Percentiles rank a stretch among this genome's conserved stretches.
phyloP scores from a whole-genome alignment of 2,888 invertebrate species.

The Poecilobothrus nobilitatus region DNA sequence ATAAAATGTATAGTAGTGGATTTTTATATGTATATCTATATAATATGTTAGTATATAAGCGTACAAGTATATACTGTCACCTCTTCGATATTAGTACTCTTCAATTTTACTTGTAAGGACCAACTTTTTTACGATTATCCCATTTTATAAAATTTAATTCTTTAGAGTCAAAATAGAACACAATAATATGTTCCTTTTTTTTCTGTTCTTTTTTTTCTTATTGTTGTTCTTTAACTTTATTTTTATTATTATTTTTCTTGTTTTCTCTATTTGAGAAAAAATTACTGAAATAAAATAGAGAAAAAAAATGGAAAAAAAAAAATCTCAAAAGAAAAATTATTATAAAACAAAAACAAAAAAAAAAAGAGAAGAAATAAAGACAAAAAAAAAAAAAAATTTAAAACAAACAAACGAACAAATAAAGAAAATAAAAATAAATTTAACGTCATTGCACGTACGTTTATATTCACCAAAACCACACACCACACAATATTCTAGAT shows the following conservation, averaged over 20 bases:
- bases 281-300: no score
- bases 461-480: neutral
- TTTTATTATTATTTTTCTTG: neutral
- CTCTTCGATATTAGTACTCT: no score
- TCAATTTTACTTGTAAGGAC: neutral
- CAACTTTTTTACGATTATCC: slow-evolving; percentile 4
- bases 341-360: neutral
- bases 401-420: no score
- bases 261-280: no score
- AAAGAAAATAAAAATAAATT: neutral
- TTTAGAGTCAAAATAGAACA: slow-evolving; percentile 1
- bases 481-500: neutral
- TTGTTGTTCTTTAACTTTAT: neutral
- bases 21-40: no score
- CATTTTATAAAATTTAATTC: slow-evolving; percentile 2
- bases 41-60: no score
- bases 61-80: no score
- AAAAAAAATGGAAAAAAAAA: neutral
- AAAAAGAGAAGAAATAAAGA: neutral
- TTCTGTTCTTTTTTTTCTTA: neutral
- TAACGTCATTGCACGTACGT: slow-evolving; percentile 1
- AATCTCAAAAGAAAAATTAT: neutral
- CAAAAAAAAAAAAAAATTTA: neutral
- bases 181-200: neutral
- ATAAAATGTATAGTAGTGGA: no score